A percentile compares a stretch with the other conserved stretches of the same genome.
These are phyloP conservation scores for Hypomesus transpacificus DNA, from an alignment of 2,113 vertebrate genomes.

Conservation along the genomic window DNA sequence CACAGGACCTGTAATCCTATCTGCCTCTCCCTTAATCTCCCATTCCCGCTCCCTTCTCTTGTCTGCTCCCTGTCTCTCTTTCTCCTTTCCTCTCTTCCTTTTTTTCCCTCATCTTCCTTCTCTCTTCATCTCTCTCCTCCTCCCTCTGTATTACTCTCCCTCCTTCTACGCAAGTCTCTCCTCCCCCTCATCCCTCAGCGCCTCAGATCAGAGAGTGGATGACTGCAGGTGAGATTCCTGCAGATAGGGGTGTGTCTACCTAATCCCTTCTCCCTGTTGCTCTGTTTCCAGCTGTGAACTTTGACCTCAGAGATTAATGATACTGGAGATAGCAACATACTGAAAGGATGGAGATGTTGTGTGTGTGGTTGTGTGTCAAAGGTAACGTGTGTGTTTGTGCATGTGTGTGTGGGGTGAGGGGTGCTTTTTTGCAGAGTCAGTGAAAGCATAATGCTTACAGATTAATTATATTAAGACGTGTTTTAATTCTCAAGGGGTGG, in stretches of 20 bases:
- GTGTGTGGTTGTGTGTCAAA: neutral
- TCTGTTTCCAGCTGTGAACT: conserved; percentile 54
- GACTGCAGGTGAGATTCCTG: conserved; percentile 46
- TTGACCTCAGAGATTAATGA: conserved; percentile 45
- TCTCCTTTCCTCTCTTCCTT: neutral
- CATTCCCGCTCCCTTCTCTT: neutral
- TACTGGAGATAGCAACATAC: conserved; percentile 13
- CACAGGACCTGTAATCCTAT: conserved; percentile 58
- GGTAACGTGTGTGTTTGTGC: conserved; percentile 5
- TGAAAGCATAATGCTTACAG: too few relatives aligned
- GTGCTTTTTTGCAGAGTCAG: too few relatives aligned
- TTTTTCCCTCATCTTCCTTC: neutral
- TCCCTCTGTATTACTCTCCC: conserved; percentile 12
- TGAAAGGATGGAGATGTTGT: neutral
- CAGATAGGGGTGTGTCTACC: conserved; percentile 44
- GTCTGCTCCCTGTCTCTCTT: neutral
- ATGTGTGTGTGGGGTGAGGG: neutral
- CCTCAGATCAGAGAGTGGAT: conserved; percentile 33
- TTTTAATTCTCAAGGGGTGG: too few relatives aligned
- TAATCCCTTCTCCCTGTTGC: conserved; percentile 57
- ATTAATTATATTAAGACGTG: too few relatives aligned
- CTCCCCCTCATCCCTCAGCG: neutral
- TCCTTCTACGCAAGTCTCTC: neutral
- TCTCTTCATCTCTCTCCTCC: neutral
- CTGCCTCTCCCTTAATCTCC: neutral